These are phyloP conservation scores for Aplochiton taeniatus DNA, from an alignment of 2,797 vertebrate species.

Conservation along the genomic window DNA sequence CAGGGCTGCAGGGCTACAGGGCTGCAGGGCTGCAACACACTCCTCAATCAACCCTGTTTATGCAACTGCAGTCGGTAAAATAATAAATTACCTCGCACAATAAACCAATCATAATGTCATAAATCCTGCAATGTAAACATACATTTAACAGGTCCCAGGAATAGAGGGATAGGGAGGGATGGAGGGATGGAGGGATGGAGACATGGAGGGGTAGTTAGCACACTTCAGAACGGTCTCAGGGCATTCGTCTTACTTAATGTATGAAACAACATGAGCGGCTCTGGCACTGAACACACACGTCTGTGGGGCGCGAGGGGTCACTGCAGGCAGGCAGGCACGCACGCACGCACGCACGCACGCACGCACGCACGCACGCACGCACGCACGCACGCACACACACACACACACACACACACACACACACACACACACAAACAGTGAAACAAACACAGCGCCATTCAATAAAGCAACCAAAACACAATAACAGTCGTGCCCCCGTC, in stretches of 20 bases:
- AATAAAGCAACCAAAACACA: slow-evolving; percentile 40
- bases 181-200: slow-evolving; percentile 1
- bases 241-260: slow-evolving; percentile 28
- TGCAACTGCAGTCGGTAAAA: slow-evolving; percentile 34
- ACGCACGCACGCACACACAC: slow-evolving; percentile 28
- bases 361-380: neutral
- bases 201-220: neutral
- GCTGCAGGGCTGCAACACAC: neutral
- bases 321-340: neutral
- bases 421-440: neutral
- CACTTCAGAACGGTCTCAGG: neutral
- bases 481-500: slow-evolving; percentile 51
- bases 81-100: slow-evolving; percentile 38
- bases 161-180: slow-evolving; percentile 19
- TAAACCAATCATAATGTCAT: slow-evolving; percentile 50
- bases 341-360: slow-evolving; percentile 6
- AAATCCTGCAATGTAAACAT: slow-evolving; percentile 50
- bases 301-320: slow-evolving; percentile 18
- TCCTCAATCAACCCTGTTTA: slow-evolving; percentile 35
- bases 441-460: neutral
- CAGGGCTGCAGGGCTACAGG: no score
- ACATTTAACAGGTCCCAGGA: no score
- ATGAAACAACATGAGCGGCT: slow-evolving; percentile 30
- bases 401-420: slow-evolving; percentile 13
- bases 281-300: slow-evolving; percentile 24